These are phyloP conservation scores for Hydropotes inermis DNA, from an alignment of 2,113 vertebrate genomes.

Conservation along the genomic window DNA sequence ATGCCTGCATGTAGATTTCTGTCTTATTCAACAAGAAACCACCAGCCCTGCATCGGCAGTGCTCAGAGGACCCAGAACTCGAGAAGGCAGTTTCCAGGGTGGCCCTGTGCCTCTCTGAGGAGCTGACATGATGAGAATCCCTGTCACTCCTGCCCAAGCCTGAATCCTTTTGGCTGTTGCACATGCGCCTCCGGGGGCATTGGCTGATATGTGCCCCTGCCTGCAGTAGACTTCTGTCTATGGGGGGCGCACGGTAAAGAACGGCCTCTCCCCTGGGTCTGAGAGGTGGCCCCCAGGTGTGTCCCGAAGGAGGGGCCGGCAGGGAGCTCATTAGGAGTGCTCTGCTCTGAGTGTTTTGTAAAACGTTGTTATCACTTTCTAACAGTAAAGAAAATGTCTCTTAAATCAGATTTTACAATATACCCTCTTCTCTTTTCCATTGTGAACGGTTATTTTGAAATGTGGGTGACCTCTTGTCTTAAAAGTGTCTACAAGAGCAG, in stretches of 20 bases:
- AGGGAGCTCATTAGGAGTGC: background rate
- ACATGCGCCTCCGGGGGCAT: background rate
- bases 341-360: background rate
- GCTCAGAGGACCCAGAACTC: background rate
- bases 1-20: background rate
- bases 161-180: background rate
- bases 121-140: accelerated
- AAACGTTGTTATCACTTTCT: background rate
- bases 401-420: background rate
- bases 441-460: constrained; percentile 1
- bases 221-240: background rate
- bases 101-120: background rate
- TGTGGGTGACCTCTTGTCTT: background rate
- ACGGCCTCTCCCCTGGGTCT: background rate
- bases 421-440: background rate
- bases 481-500: background rate
- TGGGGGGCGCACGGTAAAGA: background rate
- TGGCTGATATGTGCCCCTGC: background rate
- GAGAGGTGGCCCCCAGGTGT: background rate
- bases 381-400: background rate
- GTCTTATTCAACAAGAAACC: background rate
- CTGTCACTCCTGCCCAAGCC: background rate
- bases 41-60: background rate
- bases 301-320: background rate
- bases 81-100: accelerated